Conservation (phyloP, 2,113 vertebrate genomes). For the Propithecus coquereli region DNA sequence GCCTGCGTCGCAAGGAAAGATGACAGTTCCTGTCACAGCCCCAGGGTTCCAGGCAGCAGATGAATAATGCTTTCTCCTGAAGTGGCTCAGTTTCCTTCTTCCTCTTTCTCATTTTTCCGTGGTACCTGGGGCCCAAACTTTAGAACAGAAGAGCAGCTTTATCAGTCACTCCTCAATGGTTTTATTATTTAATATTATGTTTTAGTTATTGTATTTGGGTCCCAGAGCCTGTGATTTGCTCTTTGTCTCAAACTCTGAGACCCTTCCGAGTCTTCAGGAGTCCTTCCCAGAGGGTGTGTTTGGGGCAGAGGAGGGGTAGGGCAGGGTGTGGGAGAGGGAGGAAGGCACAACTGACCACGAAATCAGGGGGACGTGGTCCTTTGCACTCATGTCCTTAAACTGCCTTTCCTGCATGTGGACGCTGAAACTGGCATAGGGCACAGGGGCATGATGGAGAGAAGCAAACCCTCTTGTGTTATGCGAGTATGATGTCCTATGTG, state of each 20-base stretch:
- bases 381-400: background rate
- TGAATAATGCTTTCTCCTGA: background rate
- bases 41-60: background rate
- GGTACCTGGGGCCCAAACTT: background rate
- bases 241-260: background rate
- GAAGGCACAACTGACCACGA: background rate
- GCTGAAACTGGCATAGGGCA: fast-evolving
- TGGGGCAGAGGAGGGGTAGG: background rate
- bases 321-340: no score
- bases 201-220: background rate
- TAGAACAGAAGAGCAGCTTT: background rate
- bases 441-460: background rate
- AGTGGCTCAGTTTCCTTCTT: background rate
- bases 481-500: no score
- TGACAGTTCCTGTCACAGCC: fast-evolving
- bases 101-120: background rate
- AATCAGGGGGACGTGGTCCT: background rate
- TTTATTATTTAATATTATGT: background rate
- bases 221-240: background rate
- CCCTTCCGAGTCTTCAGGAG: background rate
- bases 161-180: background rate
- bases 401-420: fast-evolving
- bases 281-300: background rate
- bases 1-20: background rate
- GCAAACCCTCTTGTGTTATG: fast-evolving